Percentiles rank a stretch among this genome's conserved stretches.
phyloP scores from a whole-genome alignment of 2,888 invertebrate genomes.

The Drymonia ruficornis region DNA sequence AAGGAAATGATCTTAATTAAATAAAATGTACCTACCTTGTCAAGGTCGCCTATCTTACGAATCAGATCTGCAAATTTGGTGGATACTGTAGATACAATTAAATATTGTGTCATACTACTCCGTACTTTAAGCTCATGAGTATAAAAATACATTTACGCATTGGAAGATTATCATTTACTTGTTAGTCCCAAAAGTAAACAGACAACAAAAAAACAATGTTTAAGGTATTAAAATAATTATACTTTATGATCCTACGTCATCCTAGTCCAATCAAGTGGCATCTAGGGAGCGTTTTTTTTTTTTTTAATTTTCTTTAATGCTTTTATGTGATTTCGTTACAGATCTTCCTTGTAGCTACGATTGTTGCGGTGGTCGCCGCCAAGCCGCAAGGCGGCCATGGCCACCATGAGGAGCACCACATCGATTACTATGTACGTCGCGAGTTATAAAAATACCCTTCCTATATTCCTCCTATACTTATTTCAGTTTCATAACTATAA shows the following conservation, averaged over 20 bases:
- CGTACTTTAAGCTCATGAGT: not conserved
- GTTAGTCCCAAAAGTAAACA: not conserved
- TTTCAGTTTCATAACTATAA: conserved; percentile 2
- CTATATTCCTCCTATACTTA: not conserved
- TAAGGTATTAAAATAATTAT: not conserved
- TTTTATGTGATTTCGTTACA: not conserved
- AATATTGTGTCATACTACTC: not conserved
- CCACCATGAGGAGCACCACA: conserved; percentile 28
- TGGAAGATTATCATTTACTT: conserved; percentile 2
- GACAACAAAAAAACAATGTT: not conserved
- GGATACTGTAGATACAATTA: too few relatives aligned
- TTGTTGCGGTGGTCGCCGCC: not conserved
- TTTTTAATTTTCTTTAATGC: too few relatives aligned
- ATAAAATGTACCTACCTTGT: not conserved
- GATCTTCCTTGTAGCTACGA: not conserved
- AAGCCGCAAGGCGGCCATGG: not conserved
- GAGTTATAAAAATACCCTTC: not conserved
- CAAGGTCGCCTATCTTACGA: conserved; percentile 1
- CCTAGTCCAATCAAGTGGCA: too few relatives aligned
- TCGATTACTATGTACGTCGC: conserved; percentile 37
- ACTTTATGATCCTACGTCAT: not conserved
- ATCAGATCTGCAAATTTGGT: not conserved
- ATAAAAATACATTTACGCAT: not conserved
- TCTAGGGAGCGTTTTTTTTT: too few relatives aligned
- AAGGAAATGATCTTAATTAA: not conserved